phyloP scores from a whole-genome alignment of 2,113 vertebrate species.

The Myocastor coypus region DNA sequence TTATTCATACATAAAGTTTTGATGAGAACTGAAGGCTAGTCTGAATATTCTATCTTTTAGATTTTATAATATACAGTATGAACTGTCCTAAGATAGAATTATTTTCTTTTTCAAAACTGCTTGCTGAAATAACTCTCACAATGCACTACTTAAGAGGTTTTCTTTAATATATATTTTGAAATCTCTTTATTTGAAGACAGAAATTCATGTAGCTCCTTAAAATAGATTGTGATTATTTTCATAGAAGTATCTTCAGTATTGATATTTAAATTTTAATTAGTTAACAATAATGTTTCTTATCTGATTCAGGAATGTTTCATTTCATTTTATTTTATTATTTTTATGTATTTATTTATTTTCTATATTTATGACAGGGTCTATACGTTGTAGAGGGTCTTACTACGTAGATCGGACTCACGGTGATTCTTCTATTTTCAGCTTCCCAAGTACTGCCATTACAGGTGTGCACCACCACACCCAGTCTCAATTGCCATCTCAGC shows the following conservation, averaged over 20 bases:
- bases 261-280: background rate
- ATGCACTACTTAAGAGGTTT: background rate
- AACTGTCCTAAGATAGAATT: background rate
- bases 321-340: background rate
- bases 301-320: background rate
- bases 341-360: too few species aligned
- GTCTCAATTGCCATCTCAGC: too few species aligned
- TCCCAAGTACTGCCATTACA: too few species aligned
- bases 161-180: background rate
- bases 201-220: background rate
- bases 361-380: too few species aligned
- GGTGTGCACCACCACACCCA: too few species aligned
- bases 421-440: too few species aligned
- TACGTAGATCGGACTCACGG: too few species aligned
- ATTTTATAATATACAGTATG: background rate
- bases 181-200: background rate
- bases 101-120: background rate
- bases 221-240: background rate
- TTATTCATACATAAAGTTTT: background rate
- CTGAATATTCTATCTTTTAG: slow-evolving; percentile 7
- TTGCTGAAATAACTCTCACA: background rate
- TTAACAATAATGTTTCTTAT: background rate
- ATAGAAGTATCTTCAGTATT: background rate
- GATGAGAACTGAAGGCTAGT: background rate
- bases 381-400: too few species aligned